phyloP scores from a whole-genome alignment of 2,113 vertebrate species.

The Cisticola juncidis region DNA sequence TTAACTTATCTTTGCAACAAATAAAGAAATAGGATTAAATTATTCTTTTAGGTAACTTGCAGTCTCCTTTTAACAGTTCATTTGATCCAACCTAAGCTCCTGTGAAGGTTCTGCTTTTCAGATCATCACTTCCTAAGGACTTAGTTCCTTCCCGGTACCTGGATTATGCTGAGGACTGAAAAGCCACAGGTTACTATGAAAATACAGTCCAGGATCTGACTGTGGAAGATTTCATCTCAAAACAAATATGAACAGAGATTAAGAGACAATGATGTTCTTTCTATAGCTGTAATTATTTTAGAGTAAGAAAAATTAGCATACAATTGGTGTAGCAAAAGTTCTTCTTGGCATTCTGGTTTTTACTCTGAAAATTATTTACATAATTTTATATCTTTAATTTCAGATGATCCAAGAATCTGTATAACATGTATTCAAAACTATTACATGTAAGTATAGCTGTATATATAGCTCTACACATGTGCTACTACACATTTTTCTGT shows the following conservation, averaged over 20 bases:
- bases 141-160: background rate
- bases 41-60: background rate
- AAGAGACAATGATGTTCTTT: background rate
- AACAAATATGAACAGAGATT: background rate
- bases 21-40: background rate
- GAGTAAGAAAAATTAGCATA: background rate
- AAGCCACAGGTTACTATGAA: background rate
- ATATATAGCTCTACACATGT: background rate
- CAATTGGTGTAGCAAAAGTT: background rate
- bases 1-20: background rate
- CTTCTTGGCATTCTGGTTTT: background rate
- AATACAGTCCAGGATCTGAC: background rate
- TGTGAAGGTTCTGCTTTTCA: background rate
- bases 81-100: background rate
- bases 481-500: background rate
- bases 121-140: background rate
- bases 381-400: constrained; percentile 44
- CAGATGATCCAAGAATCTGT: constrained; percentile 89
- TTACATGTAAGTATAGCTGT: constrained; percentile 86
- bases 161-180: background rate
- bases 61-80: background rate
- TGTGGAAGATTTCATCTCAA: background rate
- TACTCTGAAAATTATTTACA: background rate
- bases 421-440: constrained; percentile 82
- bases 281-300: background rate